Base-by-base conservation (phyloP, 2,113 vertebrate species). In the Chloropsis cyanopogon region DNA sequence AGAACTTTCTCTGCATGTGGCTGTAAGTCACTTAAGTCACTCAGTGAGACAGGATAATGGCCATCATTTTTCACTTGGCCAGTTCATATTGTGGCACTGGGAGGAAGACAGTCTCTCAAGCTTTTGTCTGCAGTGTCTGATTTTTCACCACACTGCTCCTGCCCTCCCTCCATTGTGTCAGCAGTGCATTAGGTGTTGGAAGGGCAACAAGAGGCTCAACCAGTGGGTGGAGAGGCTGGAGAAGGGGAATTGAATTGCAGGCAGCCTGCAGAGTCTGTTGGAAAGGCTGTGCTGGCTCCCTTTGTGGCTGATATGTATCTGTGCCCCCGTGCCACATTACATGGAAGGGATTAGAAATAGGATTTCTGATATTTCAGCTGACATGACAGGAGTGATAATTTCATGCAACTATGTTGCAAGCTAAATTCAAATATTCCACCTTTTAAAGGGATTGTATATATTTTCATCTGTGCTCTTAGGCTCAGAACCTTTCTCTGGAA, bases 31-130 rank as follows among this genome's bases (percentile, higher is more conserved):
- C 93, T 97, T 88, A 93, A 96, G 77, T 93, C 56, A 83, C 85
- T 84, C 90, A 93, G 95, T 95, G 96, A 97, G 91, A 85, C 1
- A 3, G 94, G 90, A 97, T 95, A 98, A 97, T 95, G 93, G 82
- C 78, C 88, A 96, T 95, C 80, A 72, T 88, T 97, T 97, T 91
- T 97, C 96, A 98, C 95, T 97, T 92, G 95, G 93, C 78, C 96
- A 97, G 96, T 97, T 98, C 96, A 94, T 96, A 97, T 97, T 97
- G 95, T 96, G 75, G 85, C 92, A 90, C 56, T 47, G 14, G 79
- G 88, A 95, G 90, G 93, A 95, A 96, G 93, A 93, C 56, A 92
- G 81, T 88, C 90, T 95, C 94, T 96, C 88, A 89, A 90, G 96
- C 89, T 97, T 95, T 92, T 97, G 96, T 96, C 79, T 95, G 82